These are phyloP conservation scores for Tragelaphus imberbis DNA, from an alignment of 2,113 vertebrate genomes.

Conservation along the genomic window DNA sequence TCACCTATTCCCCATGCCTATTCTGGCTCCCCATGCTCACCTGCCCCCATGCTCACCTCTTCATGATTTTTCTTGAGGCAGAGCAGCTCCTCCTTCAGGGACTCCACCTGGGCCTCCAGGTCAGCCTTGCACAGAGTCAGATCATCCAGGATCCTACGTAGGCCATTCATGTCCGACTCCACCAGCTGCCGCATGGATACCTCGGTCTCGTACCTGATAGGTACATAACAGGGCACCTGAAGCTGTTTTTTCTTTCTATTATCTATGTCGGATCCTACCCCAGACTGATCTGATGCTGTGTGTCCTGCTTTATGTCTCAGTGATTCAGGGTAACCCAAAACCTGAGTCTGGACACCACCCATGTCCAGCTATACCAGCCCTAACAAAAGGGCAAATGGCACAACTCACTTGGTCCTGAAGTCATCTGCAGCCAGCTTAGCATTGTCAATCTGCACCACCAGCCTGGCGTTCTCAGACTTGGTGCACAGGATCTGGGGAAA, in stretches of 20 bases:
- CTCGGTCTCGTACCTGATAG: constrained; percentile 86
- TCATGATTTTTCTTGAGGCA: constrained; percentile 89
- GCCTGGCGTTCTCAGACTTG: constrained; percentile 78
- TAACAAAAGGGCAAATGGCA: neutral
- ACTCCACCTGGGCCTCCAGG: constrained; percentile 89
- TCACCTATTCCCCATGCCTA: constrained; percentile 78
- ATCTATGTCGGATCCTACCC: neutral
- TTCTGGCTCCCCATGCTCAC: neutral
- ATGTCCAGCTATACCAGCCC: neutral
- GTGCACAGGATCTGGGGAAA: constrained; percentile 74
- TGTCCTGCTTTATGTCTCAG: neutral
- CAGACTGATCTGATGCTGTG: neutral
- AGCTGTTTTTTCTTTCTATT: neutral
- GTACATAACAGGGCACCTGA: neutral
- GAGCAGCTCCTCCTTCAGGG: constrained; percentile 89
- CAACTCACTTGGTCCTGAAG: constrained; percentile 90
- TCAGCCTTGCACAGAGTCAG: constrained; percentile 81
- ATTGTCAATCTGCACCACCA: constrained; percentile 86
- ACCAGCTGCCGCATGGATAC: constrained; percentile 82
- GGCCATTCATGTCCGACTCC: constrained; percentile 84
- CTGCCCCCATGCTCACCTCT: constrained; percentile 81
- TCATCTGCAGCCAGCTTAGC: constrained; percentile 89
- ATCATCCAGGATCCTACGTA: constrained; percentile 86
- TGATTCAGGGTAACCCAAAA: neutral
- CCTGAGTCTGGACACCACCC: neutral